These are phyloP conservation scores for Megalopta genalis DNA, from an alignment of 1,140 invertebrate genomes.

Conservation along the genomic window DNA sequence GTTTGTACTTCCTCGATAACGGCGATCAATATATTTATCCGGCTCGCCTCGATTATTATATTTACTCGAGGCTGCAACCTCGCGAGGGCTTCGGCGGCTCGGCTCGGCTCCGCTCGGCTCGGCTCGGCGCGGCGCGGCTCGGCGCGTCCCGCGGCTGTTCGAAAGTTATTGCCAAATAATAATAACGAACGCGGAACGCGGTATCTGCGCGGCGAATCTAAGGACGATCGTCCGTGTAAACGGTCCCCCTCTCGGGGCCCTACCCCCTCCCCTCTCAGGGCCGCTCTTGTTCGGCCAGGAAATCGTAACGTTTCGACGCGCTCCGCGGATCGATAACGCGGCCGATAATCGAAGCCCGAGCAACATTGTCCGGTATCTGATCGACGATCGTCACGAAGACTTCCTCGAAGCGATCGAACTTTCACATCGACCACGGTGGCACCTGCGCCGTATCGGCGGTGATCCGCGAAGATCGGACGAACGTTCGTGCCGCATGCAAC, in stretches of 20 bases:
- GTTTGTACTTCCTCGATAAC: neutral
- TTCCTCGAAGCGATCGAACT: constrained; percentile 48
- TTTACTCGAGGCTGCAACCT: constrained; percentile 14
- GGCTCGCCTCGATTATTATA: constrained; percentile 15
- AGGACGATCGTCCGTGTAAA: neutral
- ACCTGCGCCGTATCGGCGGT: constrained; percentile 36
- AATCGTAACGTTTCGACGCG: constrained; percentile 26
- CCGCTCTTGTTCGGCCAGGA: neutral
- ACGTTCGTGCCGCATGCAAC: neutral
- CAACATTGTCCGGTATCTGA: constrained; percentile 43
- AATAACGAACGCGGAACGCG: neutral
- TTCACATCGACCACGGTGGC: constrained; percentile 31
- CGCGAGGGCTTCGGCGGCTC: neutral
- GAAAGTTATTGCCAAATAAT: constrained; percentile 24
- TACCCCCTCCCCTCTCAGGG: too few relatives aligned
- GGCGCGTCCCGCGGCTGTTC: neutral
- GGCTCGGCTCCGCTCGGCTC: too few relatives aligned
- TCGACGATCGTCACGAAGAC: constrained; percentile 16
- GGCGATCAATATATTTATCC: constrained; percentile 23
- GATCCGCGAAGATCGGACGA: constrained; percentile 10
- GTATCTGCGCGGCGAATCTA: constrained; percentile 29
- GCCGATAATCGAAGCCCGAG: constrained; percentile 20
- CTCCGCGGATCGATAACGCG: constrained; percentile 28
- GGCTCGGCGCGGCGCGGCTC: too few relatives aligned
- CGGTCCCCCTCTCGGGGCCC: neutral